These are phyloP conservation scores for Lucinisca nassula DNA, from an alignment of 2,888 invertebrate genomes.

Conservation along the genomic window DNA sequence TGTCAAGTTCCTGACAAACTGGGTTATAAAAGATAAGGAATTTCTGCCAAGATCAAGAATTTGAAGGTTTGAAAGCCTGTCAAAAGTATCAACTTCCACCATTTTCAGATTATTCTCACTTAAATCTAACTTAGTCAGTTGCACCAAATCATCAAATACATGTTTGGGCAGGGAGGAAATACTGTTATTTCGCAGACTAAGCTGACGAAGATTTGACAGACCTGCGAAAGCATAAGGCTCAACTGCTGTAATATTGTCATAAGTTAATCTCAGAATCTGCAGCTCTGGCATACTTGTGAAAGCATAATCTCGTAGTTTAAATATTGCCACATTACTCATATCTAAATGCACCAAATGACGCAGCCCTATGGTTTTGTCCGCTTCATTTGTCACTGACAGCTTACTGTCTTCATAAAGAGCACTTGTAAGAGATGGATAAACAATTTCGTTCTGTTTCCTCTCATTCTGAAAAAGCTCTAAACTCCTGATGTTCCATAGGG, in stretches of 20 bases:
- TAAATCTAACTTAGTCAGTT: conserved; percentile 73
- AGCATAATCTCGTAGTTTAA: conserved; percentile 24
- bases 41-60: conserved; percentile 67
- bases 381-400: neutral
- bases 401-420: neutral
- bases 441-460: neutral
- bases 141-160: conserved; percentile 61
- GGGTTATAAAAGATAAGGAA: conserved; percentile 40
- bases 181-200: conserved; percentile 50
- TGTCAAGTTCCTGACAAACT: conserved; percentile 52
- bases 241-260: conserved; percentile 49
- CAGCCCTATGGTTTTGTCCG: neutral
- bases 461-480: conserved; percentile 28
- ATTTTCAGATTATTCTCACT: conserved; percentile 67
- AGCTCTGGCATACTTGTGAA: conserved; percentile 26
- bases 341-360: conserved; percentile 41
- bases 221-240: conserved; percentile 37
- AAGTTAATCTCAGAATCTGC: conserved; percentile 29
- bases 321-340: conserved; percentile 45
- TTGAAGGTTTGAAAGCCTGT: conserved; percentile 50
- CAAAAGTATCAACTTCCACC: conserved; percentile 54
- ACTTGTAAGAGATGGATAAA: conserved; percentile 26
- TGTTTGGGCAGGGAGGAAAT: conserved; percentile 63
- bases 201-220: conserved; percentile 23
- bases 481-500: conserved; percentile 29